These are phyloP conservation scores for silkworm (Bombyx mori) DNA, from an alignment of 1,140 invertebrate species.

Conservation along the genomic window DNA sequence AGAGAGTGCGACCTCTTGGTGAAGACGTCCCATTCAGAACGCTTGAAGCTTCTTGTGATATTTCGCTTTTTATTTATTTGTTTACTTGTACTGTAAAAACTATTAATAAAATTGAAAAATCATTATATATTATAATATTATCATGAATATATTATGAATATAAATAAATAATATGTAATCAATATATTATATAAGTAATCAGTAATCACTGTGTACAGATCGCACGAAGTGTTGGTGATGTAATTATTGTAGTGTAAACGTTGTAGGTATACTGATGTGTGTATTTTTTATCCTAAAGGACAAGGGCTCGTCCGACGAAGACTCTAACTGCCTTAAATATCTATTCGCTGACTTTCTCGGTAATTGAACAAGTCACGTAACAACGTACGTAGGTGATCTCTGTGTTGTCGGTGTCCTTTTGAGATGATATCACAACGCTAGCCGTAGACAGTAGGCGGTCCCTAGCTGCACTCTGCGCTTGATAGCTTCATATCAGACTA, in stretches of 20 bases:
- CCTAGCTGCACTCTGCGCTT: constrained; percentile 41
- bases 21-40: constrained; percentile 12
- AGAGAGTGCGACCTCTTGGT: no score
- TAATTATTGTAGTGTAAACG: constrained; percentile 12
- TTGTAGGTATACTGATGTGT: constrained; percentile 24
- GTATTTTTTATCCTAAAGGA: constrained; percentile 59
- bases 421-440: constrained; percentile 39
- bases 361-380: constrained; percentile 52
- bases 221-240: neutral
- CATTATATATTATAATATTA: no score
- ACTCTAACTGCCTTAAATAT: constrained; percentile 77
- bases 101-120: no score
- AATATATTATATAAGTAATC: no score
- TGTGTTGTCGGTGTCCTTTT: constrained; percentile 59
- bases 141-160: constrained; percentile 15
- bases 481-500: constrained; percentile 24
- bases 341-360: constrained; percentile 73
- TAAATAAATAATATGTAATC: constrained; percentile 11
- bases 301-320: constrained; percentile 72
- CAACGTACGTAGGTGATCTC: constrained; percentile 41
- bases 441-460: constrained; percentile 27
- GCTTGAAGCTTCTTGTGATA: constrained; percentile 65
- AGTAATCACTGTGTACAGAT: no score
- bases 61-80: constrained; percentile 62
- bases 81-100: constrained; percentile 19